Conservation (phyloP, 2,888 invertebrate species). For the Eilema sororculum region DNA sequence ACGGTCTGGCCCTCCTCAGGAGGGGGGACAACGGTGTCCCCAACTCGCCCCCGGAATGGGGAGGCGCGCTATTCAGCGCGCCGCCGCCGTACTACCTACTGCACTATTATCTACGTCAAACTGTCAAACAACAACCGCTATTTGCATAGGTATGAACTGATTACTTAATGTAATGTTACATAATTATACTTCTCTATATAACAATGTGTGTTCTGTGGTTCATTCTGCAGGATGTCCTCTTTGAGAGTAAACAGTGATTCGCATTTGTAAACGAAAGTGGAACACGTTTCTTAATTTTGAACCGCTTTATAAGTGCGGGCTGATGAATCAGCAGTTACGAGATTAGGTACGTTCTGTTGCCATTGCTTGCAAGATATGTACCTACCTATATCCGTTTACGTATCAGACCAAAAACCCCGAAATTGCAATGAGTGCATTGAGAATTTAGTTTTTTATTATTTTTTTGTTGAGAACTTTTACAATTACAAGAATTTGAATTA, state of each 20-base stretch:
- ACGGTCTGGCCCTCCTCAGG: too few species aligned
- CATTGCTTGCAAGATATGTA: not conserved
- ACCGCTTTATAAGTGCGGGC: slow-evolving; percentile 23
- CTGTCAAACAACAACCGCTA: not conserved
- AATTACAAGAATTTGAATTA: too few species aligned
- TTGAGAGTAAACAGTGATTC: slow-evolving; percentile 20
- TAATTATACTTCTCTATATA: not conserved
- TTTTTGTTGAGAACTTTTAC: too few species aligned
- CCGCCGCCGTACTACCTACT: too few species aligned
- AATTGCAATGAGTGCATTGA: slow-evolving; percentile 4
- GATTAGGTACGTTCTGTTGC: slow-evolving; percentile 17
- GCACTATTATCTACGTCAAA: too few species aligned
- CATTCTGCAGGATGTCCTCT: slow-evolving; percentile 19
- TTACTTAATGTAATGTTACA: not conserved
- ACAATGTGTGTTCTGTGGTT: not conserved
- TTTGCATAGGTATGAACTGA: slow-evolving; percentile 19
- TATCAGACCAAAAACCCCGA: not conserved
- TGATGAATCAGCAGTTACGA: slow-evolving; percentile 35
- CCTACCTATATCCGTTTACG: slow-evolving; percentile 6
- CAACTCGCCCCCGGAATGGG: too few species aligned
- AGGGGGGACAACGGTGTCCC: too few species aligned
- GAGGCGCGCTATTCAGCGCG: too few species aligned
- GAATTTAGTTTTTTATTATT: not conserved
- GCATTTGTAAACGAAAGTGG: slow-evolving; percentile 39
- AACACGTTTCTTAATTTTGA: slow-evolving; percentile 19